Evolutionary conservation across 2,797 vertebrate species (phyloP).

Genomic region (Fringilla coelebs): DNA sequence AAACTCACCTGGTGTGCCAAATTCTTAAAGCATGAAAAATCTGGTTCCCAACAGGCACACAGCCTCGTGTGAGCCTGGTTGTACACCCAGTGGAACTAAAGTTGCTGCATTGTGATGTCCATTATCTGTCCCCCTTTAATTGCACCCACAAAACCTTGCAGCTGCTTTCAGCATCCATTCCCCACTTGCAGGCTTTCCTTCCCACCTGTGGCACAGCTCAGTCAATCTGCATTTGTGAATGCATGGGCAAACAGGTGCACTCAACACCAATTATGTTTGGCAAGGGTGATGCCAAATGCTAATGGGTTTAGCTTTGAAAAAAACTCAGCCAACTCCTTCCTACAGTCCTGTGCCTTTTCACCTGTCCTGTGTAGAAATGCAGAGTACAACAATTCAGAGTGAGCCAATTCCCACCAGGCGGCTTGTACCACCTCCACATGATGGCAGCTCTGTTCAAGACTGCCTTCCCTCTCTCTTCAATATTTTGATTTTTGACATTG

Average conservation of each 20-base stretch:
- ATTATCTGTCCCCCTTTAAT: neutral
- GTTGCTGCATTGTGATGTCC: neutral
- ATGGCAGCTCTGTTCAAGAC: neutral
- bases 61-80: neutral
- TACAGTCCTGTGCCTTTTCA: neutral
- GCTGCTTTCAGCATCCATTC: neutral
- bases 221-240: neutral
- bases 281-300: neutral
- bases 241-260: neutral
- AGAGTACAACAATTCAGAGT: neutral
- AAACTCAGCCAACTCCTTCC: neutral
- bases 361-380: neutral
- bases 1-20: neutral
- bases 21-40: neutral
- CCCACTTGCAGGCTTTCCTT: neutral
- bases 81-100: neutral
- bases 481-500: slow-evolving; percentile 21
- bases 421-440: neutral
- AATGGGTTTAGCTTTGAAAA: neutral
- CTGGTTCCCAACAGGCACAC: neutral
- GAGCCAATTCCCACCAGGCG: neutral
- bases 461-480: neutral
- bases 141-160: neutral
- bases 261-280: neutral
- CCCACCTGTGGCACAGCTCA: neutral